phyloP scores from a whole-genome alignment of 30 jellyfish, hydroid and myxozoan genomes.

The Calvadosia cruxmelitensis region DNA sequence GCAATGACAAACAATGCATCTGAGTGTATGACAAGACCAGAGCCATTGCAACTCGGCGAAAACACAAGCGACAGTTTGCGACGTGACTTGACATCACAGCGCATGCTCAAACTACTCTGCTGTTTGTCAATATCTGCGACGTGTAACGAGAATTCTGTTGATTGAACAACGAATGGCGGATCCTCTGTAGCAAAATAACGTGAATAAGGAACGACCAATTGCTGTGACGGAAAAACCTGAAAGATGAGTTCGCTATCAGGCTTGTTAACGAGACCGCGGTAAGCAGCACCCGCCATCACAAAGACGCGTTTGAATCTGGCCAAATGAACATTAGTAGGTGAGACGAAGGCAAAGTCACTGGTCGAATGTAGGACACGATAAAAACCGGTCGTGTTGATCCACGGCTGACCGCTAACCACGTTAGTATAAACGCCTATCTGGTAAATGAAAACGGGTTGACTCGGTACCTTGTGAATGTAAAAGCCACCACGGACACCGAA shows the following conservation, averaged over 20 bases:
- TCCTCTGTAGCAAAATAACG: conserved; percentile 14
- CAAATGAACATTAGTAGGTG: background rate
- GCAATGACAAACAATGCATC: background rate
- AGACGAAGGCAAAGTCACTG: background rate
- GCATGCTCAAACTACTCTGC: background rate
- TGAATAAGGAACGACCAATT: background rate
- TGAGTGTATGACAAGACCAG: background rate
- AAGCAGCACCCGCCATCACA: conserved; percentile 1
- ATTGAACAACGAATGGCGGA: conserved; percentile 1
- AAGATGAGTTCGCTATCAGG: background rate
- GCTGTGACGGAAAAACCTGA: conserved; percentile 4
- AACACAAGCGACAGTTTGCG: background rate
- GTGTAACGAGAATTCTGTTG: background rate
- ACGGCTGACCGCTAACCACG: background rate
- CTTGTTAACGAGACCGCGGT: background rate
- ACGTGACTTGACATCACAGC: background rate
- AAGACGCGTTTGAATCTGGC: conserved; percentile 1
- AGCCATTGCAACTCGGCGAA: background rate
- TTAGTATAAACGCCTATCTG: background rate
- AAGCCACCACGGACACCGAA: conserved; percentile 6
- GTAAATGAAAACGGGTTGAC: background rate
- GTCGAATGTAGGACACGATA: background rate
- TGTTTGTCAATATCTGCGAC: background rate
- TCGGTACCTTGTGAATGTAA: conserved; percentile 4
- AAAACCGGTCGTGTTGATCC: conserved; percentile 4